Conservation (phyloP, 1,140 invertebrate species). For the Drosophila obscura region DNA sequence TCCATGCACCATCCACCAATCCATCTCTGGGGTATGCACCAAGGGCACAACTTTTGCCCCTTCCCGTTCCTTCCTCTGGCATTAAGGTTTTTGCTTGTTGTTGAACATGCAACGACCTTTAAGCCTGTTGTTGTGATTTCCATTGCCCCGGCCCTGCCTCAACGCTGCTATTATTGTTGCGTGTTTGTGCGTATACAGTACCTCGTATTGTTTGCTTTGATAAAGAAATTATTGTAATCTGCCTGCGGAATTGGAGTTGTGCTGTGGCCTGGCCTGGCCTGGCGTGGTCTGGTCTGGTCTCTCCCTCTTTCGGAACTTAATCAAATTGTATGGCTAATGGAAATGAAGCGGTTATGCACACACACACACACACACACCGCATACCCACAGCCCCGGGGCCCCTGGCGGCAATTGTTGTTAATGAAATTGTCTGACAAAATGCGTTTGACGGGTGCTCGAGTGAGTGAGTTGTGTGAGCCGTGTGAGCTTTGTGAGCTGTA, state of each 20-base stretch:
- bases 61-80: conserved; percentile 33
- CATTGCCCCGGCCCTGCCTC: conserved; percentile 1
- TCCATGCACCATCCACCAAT: conserved; percentile 3
- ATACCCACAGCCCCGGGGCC: background rate
- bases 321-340: conserved; percentile 65
- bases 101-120: conserved; percentile 51
- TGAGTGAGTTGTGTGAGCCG: conserved; percentile 3
- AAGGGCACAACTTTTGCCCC: background rate
- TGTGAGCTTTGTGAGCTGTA: conserved; percentile 22
- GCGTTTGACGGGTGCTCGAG: conserved; percentile 49
- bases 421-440: conserved; percentile 72
- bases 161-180: conserved; percentile 29
- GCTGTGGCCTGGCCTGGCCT: background rate
- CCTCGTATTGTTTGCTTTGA: conserved; percentile 21
- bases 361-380: conserved; percentile 14
- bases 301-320: conserved; percentile 45
- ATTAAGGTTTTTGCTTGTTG: conserved; percentile 52
- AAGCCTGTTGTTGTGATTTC: conserved; percentile 12
- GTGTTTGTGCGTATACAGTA: conserved; percentile 45
- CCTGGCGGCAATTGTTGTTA: conserved; percentile 65
- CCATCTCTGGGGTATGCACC: conserved; percentile 10
- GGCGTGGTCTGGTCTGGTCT: background rate
- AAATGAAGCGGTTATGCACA: conserved; percentile 46
- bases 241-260: conserved; percentile 30
- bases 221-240: conserved; percentile 62